Percentiles rank a stretch among this genome's conserved stretches.
These are phyloP conservation scores for Hyposoter didymator DNA, from an alignment of 2,888 invertebrate genomes.

Conservation along the genomic window DNA sequence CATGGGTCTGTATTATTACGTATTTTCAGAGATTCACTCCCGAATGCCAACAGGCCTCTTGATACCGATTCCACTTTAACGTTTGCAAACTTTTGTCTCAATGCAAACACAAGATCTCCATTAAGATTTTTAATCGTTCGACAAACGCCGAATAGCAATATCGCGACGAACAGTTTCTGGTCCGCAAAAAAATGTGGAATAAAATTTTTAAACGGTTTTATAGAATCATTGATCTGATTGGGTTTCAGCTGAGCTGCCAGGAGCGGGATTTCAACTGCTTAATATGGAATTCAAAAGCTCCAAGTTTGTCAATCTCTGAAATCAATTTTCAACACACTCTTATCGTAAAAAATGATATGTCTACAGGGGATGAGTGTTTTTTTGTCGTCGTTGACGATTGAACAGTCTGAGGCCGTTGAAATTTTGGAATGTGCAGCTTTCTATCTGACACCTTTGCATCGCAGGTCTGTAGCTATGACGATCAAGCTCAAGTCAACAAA, in stretches of 20 bases:
- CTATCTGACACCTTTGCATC: too few relatives aligned
- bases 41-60: constrained; percentile 19
- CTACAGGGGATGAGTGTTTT: too few relatives aligned
- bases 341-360: too few relatives aligned
- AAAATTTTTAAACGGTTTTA: not conserved
- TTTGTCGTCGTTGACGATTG: too few relatives aligned
- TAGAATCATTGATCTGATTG: not conserved
- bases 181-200: not conserved
- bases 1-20: constrained; percentile 25
- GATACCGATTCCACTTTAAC: not conserved
- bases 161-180: not conserved
- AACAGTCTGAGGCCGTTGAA: too few relatives aligned
- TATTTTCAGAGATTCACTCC: constrained; percentile 46
- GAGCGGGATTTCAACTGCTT: not conserved
- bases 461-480: too few relatives aligned
- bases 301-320: not conserved
- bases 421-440: too few relatives aligned
- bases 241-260: not conserved
- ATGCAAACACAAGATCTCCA: not conserved
- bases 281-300: not conserved
- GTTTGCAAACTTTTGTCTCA: not conserved
- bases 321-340: too few relatives aligned
- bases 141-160: not conserved
- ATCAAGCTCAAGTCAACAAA: constrained; percentile 3
- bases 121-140: not conserved